Evolutionary conservation across 2,888 invertebrate genomes (phyloP), one percentile per base, ranked within the genome.

Genomic region (Atherix ibis): DNA sequence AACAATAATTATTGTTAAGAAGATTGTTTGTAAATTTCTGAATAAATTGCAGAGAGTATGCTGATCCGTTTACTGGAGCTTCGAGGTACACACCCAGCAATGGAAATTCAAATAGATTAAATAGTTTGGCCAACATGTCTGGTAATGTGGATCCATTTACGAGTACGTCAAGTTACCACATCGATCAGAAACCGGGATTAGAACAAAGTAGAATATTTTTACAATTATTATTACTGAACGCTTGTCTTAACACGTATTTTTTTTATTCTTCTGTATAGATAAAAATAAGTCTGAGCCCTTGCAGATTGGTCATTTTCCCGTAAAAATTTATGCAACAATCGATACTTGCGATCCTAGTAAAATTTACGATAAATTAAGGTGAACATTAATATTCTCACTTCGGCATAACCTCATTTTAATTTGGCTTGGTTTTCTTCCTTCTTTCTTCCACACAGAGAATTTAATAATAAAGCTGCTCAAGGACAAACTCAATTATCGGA

Each of bases 331-430:
- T 62, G 64, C 70, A 44, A 75, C 73, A 41, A 82, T 89, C 51
- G 87, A 84, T 48, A 73, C 76, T 49, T 84, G 80, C 4, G 83
- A 83, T 61, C 54, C 76, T 16, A 65, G 65, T 35, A 77, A 80
- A 27, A 80, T 89, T 46, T 62, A 77, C 40, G 76, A 77, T 45
- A 80, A 79, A 53, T 52, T 77, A 35, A 73, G 48, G 59, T 60
- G 36, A 41, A 45, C 19, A 29, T 5, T 5, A 26, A 9, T 3
- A 10, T 15, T 24, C 30, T n/a, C 26, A 9, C 13, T 24, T 24
- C n/a, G 9, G 24, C 24, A 15, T 31, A 22, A 12, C 6, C 15
- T 17, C 9, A 17, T 12, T 26, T 19, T n/a, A n/a, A 18, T 30
- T 28, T 14, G 10, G 16, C n/a, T n/a, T n/a, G n/a, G n/a, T n/a